Evolutionary conservation across 2,888 invertebrate species (phyloP).

Genomic region (Morpho helenor): DNA sequence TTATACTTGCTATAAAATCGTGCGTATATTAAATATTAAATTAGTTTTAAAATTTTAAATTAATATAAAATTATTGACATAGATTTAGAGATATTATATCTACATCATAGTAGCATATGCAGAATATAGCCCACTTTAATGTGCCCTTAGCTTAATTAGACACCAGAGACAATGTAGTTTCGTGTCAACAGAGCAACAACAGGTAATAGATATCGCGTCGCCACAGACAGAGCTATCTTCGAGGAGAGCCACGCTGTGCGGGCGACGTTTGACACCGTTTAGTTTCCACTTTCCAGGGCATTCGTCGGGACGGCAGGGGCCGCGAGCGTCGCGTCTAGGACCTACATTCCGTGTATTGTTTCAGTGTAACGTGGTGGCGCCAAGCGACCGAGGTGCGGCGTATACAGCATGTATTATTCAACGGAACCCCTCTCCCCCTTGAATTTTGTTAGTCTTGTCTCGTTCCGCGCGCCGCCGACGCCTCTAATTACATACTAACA

Average conservation of each 20-base stretch:
- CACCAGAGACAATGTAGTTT: too few species aligned
- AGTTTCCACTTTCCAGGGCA: conserved; percentile 34
- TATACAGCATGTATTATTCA: conserved; percentile 67
- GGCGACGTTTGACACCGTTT: conserved; percentile 31
- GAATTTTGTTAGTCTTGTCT: conserved; percentile 61
- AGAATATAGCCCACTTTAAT: too few species aligned
- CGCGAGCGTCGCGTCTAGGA: conserved; percentile 32
- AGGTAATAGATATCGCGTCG: conserved; percentile 2
- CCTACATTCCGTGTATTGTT: conserved; percentile 59
- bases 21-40: too few species aligned
- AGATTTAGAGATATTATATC: too few species aligned
- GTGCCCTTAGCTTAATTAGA: too few species aligned
- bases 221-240: not conserved
- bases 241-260: conserved; percentile 5
- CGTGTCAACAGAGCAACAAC: too few species aligned
- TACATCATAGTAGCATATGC: too few species aligned
- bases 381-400: conserved; percentile 42
- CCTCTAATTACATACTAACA: conserved; percentile 67
- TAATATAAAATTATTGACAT: too few species aligned
- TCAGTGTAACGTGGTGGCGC: conserved; percentile 38
- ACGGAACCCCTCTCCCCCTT: conserved; percentile 46
- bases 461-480: conserved; percentile 43
- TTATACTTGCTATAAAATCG: too few species aligned
- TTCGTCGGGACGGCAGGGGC: conserved; percentile 30
- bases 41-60: too few species aligned